Conservation (phyloP, 1,140 invertebrate species). For the Nilaparvata lugens region DNA sequence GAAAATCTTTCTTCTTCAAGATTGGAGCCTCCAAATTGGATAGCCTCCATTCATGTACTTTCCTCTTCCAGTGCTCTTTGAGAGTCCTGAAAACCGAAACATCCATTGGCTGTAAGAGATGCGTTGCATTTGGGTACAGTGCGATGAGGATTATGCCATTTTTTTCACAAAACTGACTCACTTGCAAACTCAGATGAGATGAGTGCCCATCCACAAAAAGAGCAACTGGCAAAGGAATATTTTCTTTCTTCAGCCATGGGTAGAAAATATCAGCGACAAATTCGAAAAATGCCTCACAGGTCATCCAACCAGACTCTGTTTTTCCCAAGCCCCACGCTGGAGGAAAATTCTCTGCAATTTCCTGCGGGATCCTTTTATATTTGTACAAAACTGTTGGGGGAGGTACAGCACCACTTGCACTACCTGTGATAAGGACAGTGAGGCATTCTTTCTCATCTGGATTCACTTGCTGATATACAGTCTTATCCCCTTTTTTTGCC, state of each 20-base stretch:
- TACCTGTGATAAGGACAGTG: constrained; percentile 12
- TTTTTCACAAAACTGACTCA: constrained; percentile 33
- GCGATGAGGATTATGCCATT: constrained; percentile 35
- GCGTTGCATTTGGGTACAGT: constrained; percentile 36
- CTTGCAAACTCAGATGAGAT: constrained; percentile 31
- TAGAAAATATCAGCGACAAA: constrained; percentile 20
- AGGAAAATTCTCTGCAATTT: constrained; percentile 28
- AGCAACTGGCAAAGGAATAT: constrained; percentile 27
- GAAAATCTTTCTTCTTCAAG: constrained; percentile 21
- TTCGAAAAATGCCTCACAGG: background rate
- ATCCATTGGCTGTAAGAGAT: constrained; percentile 37
- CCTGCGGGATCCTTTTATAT: constrained; percentile 26
- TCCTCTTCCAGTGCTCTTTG: constrained; percentile 33
- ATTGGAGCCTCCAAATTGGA: constrained; percentile 20
- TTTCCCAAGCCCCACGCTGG: constrained; percentile 32
- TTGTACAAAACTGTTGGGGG: constrained; percentile 14
- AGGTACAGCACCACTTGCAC: constrained; percentile 5
- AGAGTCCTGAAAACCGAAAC: constrained; percentile 32
- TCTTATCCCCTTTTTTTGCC: constrained; percentile 13
- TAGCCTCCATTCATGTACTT: constrained; percentile 20
- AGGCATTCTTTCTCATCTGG: constrained; percentile 15
- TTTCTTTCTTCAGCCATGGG: constrained; percentile 17
- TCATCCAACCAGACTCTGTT: constrained; percentile 28
- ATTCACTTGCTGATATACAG: constrained; percentile 12
- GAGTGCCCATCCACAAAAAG: constrained; percentile 37